Evolutionary conservation across 1,140 invertebrate genomes (phyloP).

Genomic region (Bombus superbus): DNA sequence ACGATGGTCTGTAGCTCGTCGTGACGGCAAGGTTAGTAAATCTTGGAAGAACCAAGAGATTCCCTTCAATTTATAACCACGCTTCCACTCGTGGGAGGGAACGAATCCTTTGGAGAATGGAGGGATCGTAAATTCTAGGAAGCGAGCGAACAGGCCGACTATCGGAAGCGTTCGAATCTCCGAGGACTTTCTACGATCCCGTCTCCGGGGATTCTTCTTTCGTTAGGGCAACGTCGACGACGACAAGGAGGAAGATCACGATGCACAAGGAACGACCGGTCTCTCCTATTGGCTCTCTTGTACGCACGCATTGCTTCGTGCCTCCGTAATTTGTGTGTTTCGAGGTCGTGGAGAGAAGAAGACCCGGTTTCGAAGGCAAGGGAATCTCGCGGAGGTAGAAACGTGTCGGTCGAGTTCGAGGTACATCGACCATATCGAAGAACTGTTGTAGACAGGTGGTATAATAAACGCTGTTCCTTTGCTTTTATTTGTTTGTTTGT

Average conservation of each 20-base stretch:
- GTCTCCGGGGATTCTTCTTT: slow-evolving; percentile 37
- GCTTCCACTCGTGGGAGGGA: slow-evolving; percentile 23
- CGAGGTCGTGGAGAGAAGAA: slow-evolving; percentile 69
- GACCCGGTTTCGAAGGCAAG: slow-evolving; percentile 65
- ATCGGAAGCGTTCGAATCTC: slow-evolving; percentile 28
- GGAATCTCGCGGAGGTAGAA: slow-evolving; percentile 56
- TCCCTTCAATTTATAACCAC: slow-evolving; percentile 38
- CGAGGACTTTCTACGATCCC: slow-evolving; percentile 44
- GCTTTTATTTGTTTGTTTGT: not conserved
- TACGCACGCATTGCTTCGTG: slow-evolving; percentile 46
- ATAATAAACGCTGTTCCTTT: not conserved
- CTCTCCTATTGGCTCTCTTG: slow-evolving; percentile 46
- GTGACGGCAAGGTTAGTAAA: slow-evolving; percentile 42
- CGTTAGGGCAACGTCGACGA: no score
- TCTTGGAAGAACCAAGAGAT: slow-evolving; percentile 29
- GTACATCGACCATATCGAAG: slow-evolving; percentile 55
- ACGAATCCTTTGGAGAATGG: not conserved
- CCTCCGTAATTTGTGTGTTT: slow-evolving; percentile 70
- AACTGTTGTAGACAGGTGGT: slow-evolving; percentile 47
- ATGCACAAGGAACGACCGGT: slow-evolving; percentile 13
- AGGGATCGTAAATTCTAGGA: slow-evolving; percentile 38
- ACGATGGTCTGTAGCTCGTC: not conserved
- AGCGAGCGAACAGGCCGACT: not conserved
- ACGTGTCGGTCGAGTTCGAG: slow-evolving; percentile 61
- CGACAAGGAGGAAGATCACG: not conserved